These are phyloP conservation scores for Euproctis similis DNA, from an alignment of 2,888 invertebrate species.

Conservation along the genomic window DNA sequence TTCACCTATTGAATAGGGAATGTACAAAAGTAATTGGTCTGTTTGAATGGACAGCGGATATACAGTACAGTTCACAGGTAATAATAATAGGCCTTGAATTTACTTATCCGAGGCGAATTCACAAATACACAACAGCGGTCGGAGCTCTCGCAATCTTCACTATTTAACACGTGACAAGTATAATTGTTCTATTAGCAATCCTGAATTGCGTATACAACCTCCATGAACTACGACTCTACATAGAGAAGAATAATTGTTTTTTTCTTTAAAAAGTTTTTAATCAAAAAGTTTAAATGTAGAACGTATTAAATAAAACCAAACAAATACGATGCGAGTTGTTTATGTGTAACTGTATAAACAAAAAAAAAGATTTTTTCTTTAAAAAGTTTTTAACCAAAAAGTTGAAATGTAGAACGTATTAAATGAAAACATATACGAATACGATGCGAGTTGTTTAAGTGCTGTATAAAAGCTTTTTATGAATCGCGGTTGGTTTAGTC, in stretches of 20 bases:
- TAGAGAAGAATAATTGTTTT: too few relatives aligned
- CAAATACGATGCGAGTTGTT: too few relatives aligned
- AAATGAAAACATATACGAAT: too few relatives aligned
- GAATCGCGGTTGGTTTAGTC: conserved; percentile 66
- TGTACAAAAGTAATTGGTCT: conserved; percentile 25
- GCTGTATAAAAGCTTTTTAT: conserved; percentile 57
- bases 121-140: conserved; percentile 46
- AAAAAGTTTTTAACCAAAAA: too few relatives aligned
- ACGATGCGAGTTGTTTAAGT: conserved; percentile 40
- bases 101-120: conserved; percentile 49
- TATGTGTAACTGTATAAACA: too few relatives aligned
- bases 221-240: too few relatives aligned
- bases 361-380: too few relatives aligned
- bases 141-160: conserved; percentile 30
- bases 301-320: conserved; percentile 12
- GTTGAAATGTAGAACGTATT: too few relatives aligned
- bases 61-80: conserved; percentile 39
- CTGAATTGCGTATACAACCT: neutral
- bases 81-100: conserved; percentile 60
- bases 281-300: conserved; percentile 1
- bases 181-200: conserved; percentile 17
- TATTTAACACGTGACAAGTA: conserved; percentile 33
- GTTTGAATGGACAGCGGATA: conserved; percentile 52
- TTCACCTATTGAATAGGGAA: too few relatives aligned
- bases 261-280: too few relatives aligned